These are phyloP conservation scores for Cricetomys ansorgei DNA, from an alignment of 2,113 vertebrate genomes.

Conservation along the genomic window DNA sequence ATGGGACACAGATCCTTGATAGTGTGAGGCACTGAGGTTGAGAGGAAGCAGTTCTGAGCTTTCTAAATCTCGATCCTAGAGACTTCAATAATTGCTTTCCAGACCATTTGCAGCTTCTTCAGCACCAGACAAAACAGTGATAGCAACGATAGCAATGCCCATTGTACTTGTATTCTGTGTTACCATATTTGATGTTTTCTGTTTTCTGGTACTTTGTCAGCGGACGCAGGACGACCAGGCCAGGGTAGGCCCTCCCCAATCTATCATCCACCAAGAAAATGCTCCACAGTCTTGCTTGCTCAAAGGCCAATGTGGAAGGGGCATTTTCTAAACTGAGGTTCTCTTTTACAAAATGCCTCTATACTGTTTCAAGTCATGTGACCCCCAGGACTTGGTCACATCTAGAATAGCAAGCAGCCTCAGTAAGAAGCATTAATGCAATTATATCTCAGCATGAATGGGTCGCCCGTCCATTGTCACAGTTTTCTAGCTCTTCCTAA, in stretches of 20 bases:
- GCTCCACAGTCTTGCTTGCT: too few relatives aligned
- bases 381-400: constrained; percentile 46
- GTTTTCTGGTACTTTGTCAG: not conserved
- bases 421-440: constrained; percentile 49
- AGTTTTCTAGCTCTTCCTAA: constrained; percentile 48
- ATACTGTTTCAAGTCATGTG: not conserved
- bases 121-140: not conserved
- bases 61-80: not conserved
- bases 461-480: constrained; percentile 10
- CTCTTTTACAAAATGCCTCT: not conserved
- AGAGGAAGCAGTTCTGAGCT: not conserved
- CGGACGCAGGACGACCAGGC: not conserved
- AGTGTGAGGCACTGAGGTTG: not conserved
- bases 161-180: not conserved
- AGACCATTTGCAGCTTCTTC: not conserved
- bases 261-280: not conserved
- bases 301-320: not conserved
- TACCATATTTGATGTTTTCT: not conserved
- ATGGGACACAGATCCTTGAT: not conserved
- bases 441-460: constrained; percentile 61
- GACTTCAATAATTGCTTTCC: not conserved
- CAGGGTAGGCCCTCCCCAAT: not conserved
- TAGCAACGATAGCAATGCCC: not conserved
- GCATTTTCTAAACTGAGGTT: not conserved
- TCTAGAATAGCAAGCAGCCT: constrained; percentile 60